Percentiles rank a stretch among this genome's conserved stretches.
Evolutionary conservation across 2,888 invertebrate species (phyloP).

Genomic region (Aelia acuminata): DNA sequence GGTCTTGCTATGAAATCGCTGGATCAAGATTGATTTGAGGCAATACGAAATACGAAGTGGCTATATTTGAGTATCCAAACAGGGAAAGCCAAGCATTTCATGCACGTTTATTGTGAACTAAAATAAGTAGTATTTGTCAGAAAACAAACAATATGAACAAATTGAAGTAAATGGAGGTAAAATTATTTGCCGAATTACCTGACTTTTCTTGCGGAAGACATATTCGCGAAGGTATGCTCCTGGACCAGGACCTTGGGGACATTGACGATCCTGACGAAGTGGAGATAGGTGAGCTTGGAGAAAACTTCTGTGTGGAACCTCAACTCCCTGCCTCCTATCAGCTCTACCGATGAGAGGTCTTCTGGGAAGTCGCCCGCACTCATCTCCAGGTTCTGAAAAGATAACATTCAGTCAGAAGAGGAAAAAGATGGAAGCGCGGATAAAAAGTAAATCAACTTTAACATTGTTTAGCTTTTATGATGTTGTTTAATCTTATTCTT

Average conservation of each 20-base stretch:
- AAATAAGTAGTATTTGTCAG: too few species aligned
- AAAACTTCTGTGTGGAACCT: constrained; percentile 66
- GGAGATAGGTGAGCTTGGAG: constrained; percentile 71
- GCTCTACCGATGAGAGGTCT: constrained; percentile 64
- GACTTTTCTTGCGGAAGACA: constrained; percentile 68
- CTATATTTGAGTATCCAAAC: too few species aligned
- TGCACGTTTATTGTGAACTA: too few species aligned
- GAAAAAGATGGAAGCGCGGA: background rate
- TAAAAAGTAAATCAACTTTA: background rate
- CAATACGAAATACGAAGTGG: too few species aligned
- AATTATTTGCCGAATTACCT: constrained; percentile 8
- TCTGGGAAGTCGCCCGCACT: constrained; percentile 64
- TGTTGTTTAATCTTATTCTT: too few species aligned
- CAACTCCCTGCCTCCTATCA: constrained; percentile 64
- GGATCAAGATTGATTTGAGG: too few species aligned
- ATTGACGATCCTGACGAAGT: constrained; percentile 70
- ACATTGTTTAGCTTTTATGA: too few species aligned
- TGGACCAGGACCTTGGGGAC: constrained; percentile 71
- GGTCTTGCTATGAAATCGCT: too few species aligned
- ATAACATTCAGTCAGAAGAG: constrained; percentile 26
- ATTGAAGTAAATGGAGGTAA: too few species aligned
- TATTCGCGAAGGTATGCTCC: constrained; percentile 75
- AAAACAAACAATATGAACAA: background rate
- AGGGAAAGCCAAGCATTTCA: too few species aligned
- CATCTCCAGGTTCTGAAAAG: constrained; percentile 65